Percentiles rank a stretch among this genome's conserved stretches.
These are phyloP conservation scores for Styela plicata DNA, from an alignment of 23 tunicate species.

Conservation along the genomic window DNA sequence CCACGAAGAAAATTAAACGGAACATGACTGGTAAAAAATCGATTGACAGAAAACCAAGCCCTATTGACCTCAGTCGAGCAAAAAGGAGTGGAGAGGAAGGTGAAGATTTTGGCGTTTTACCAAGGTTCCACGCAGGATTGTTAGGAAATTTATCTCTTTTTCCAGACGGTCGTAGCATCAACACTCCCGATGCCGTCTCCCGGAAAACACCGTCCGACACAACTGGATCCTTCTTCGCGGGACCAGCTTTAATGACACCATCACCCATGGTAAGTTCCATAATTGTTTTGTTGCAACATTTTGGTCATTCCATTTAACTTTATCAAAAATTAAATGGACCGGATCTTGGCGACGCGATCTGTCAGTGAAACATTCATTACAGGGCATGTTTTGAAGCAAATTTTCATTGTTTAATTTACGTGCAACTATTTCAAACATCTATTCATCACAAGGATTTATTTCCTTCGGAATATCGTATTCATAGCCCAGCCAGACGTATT, in stretches of 20 bases:
- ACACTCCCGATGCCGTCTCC: constrained; percentile 78
- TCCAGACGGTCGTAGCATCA: constrained; percentile 54
- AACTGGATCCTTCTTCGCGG: constrained; percentile 53
- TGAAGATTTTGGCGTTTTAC: constrained; percentile 21
- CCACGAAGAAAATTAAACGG: background rate
- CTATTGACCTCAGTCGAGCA: constrained; percentile 69
- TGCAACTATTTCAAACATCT: too few species aligned
- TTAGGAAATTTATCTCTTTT: constrained; percentile 24
- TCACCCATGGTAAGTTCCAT: constrained; percentile 73
- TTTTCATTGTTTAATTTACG: too few species aligned
- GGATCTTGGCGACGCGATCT: too few species aligned
- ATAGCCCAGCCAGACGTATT: too few species aligned
- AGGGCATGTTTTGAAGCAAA: too few species aligned
- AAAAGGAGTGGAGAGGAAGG: constrained; percentile 55
- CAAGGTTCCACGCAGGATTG: constrained; percentile 33
- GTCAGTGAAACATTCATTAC: too few species aligned
- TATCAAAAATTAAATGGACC: too few species aligned
- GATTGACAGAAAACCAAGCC: constrained; percentile 73
- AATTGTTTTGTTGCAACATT: too few species aligned
- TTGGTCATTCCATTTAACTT: too few species aligned
- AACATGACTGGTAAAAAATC: constrained; percentile 56
- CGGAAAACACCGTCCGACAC: constrained; percentile 81
- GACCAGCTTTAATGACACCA: constrained; percentile 59
- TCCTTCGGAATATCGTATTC: too few species aligned
- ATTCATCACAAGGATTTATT: too few species aligned